These are phyloP conservation scores for Ischnura elegans DNA, from an alignment of 2,888 invertebrate genomes.

Conservation along the genomic window DNA sequence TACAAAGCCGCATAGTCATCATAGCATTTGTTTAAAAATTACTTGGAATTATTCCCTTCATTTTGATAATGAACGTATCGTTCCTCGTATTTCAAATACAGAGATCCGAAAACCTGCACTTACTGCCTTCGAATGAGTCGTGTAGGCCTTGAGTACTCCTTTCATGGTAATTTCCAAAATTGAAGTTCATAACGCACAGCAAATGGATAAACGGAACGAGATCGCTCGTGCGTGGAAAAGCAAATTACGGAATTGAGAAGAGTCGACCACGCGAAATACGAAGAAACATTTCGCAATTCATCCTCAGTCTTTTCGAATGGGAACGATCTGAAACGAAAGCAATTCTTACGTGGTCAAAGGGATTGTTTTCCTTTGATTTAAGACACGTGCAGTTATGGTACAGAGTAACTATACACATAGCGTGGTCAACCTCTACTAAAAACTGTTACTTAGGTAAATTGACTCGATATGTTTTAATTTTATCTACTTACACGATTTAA, in stretches of 20 bases:
- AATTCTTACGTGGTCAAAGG: not conserved
- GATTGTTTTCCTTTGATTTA: not conserved
- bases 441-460: too few species aligned
- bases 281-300: not conserved
- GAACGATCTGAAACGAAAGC: not conserved
- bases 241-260: not conserved
- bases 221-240: constrained; percentile 1
- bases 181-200: constrained; percentile 24
- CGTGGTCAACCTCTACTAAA: too few species aligned
- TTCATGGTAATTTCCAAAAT: not conserved
- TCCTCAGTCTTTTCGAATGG: not conserved
- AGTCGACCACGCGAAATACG: not conserved
- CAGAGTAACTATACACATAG: not conserved
- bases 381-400: not conserved
- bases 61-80: too few species aligned
- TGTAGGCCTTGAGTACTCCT: too few species aligned
- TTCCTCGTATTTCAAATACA: too few species aligned
- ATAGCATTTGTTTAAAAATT: too few species aligned
- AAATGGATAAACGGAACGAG: constrained; percentile 20
- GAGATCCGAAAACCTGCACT: too few species aligned
- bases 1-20: too few species aligned
- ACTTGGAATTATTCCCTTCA: too few species aligned
- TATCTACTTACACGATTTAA: too few species aligned
- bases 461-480: too few species aligned
- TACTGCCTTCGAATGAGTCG: too few species aligned